phyloP scores from a whole-genome alignment of 2,797 vertebrate genomes.

The Mus caroli region DNA sequence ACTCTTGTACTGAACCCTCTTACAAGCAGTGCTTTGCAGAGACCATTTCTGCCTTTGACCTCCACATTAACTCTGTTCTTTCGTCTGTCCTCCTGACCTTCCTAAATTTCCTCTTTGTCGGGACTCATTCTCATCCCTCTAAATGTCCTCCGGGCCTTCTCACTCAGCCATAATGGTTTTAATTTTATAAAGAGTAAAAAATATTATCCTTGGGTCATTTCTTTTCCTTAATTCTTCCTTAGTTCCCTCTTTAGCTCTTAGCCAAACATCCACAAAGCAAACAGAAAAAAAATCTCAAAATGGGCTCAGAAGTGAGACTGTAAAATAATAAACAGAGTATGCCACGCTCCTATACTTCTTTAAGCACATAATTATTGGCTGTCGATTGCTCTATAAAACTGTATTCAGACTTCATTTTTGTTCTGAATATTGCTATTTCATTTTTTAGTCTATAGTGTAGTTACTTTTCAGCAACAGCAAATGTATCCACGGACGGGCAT shows the following conservation, averaged over 20 bases:
- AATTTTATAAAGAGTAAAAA: not conserved
- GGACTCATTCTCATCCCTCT: not conserved
- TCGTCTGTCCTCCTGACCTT: not conserved
- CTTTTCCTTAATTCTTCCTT: not conserved
- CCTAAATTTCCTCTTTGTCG: not conserved
- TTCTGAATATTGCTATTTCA: conserved; percentile 44
- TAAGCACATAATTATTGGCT: conserved; percentile 17
- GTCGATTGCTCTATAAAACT: conserved; percentile 48
- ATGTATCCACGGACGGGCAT: not conserved
- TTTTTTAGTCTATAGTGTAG: not conserved
- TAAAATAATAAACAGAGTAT: not conserved
- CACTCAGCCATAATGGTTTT: conserved; percentile 48
- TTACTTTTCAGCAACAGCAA: conserved; percentile 52
- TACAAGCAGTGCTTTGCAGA: not conserved
- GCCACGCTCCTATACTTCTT: not conserved
- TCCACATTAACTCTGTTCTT: not conserved
- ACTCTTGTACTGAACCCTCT: not conserved
- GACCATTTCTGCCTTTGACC: not conserved
- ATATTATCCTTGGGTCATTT: conserved; percentile 48
- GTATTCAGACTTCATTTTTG: conserved; percentile 28
- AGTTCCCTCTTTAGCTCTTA: not conserved
- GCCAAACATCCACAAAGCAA: conserved; percentile 10
- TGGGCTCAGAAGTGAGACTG: not conserved
- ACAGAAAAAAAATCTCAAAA: not conserved
- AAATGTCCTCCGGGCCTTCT: not conserved